Evolutionary conservation across 2,888 invertebrate genomes (phyloP), one percentile per base, ranked within the genome.

Genomic region (Nomada ferruginata): DNA sequence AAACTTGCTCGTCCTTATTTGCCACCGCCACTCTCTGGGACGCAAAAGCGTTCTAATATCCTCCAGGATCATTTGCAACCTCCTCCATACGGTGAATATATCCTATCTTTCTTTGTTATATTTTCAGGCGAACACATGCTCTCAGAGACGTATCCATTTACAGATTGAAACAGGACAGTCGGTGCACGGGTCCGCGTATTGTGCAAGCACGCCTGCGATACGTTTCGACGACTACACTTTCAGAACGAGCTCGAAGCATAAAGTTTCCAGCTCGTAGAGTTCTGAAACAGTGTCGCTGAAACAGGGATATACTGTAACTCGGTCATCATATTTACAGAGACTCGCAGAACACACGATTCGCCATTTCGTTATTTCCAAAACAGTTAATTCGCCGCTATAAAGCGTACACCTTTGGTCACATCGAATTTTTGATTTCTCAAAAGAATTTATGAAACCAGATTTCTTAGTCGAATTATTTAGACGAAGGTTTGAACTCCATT

Each of bases 141-240:
- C 42, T 50, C 36, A 26, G 69, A 23, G 55, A 52, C 10, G 23
- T 23, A 53, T 76, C 76, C 69, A 65, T 79, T 79, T 70, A 52
- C 53, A 59, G 64, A 79, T 76, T 76, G 76, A 64, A 77, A 77
- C 60, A 29, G 50, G 26, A 70, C 69, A 70, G 57, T 52, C 52
- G 15, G 69, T 53, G 60, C 52, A n/a, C 66, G n/a, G 3, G 53
- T 4, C 36, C n/a, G 5, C 9, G 50, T 42, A 70, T 81, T 29
- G 66, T 71, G 26, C 47, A 47, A 36, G 44, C 53, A 23, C 42
- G 29, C 3, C 20, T 53, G 13, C 11, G 11, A 60, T 44, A 57
- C 73, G 66, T 77, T 81, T 81, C 65, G 73, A 70, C 76, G 57
- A 70, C 74, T 77, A n/a, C 68, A 57, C 63, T 82, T 79, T 71